Evolutionary conservation across 2,888 invertebrate genomes (phyloP).

Genomic region (Rotaria magnacalcarata): DNA sequence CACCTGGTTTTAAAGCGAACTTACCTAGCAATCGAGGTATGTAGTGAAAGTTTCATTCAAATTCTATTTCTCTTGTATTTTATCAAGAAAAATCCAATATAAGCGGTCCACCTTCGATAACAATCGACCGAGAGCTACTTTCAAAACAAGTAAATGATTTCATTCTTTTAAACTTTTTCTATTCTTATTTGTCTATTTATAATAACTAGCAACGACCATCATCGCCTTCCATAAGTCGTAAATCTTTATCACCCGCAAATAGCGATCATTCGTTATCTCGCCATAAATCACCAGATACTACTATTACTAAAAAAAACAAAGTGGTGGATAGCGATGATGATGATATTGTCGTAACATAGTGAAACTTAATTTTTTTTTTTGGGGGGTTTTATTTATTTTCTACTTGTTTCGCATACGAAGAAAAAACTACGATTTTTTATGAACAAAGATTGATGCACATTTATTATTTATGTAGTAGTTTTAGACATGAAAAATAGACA

Average conservation of each 20-base stretch:
- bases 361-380: neutral
- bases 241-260: neutral
- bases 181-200: neutral
- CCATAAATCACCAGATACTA: neutral
- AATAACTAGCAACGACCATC: neutral
- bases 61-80: neutral
- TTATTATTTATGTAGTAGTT: neutral
- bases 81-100: neutral
- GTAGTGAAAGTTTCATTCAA: neutral
- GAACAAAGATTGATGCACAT: neutral
- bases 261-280: neutral
- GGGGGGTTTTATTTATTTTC: neutral
- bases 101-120: neutral
- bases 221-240: neutral
- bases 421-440: neutral
- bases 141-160: neutral
- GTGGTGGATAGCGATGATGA: neutral
- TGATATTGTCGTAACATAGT: neutral
- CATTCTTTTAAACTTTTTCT: neutral
- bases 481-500: constrained; percentile 15
- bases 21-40: neutral
- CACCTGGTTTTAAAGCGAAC: neutral
- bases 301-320: neutral
- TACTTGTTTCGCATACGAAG: neutral
- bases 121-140: neutral